Percentiles rank a stretch among this genome's conserved stretches.
phyloP scores from a whole-genome alignment of 1,140 invertebrate genomes.

The Heliothis subflexa region DNA sequence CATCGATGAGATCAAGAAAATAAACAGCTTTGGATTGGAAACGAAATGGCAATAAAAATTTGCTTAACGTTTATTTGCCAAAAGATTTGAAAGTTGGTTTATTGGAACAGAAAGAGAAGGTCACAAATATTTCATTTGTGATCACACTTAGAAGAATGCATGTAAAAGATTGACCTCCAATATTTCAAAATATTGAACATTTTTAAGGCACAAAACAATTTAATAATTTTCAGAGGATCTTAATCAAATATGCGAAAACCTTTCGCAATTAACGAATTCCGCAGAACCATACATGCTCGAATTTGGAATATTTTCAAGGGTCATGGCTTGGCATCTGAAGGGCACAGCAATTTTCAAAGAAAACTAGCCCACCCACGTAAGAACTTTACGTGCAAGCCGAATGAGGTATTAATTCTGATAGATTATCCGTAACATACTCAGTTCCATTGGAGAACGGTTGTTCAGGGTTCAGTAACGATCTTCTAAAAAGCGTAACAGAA shows the following conservation, averaged over 20 bases:
- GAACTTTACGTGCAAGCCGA: background rate
- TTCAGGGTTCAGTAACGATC: too few species aligned
- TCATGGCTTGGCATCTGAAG: conserved; percentile 13
- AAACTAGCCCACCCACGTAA: conserved; percentile 9
- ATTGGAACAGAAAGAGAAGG: background rate
- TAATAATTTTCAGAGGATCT: background rate
- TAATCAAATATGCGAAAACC: conserved; percentile 9
- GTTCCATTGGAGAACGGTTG: background rate
- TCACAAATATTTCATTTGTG: too few species aligned
- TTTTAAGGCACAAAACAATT: background rate
- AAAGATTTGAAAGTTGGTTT: too few species aligned
- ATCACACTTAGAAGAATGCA: too few species aligned
- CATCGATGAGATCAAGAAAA: conserved; percentile 1
- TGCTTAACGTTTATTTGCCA: background rate
- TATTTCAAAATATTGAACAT: too few species aligned
- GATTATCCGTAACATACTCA: background rate
- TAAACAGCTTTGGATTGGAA: background rate
- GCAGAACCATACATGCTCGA: background rate
- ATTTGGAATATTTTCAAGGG: conserved; percentile 18
- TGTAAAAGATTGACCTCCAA: too few species aligned
- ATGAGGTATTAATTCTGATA: background rate
- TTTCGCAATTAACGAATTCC: conserved; percentile 14
- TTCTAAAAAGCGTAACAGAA: too few species aligned
- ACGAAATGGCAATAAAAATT: background rate
- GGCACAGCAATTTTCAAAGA: conserved; percentile 20